Evolutionary conservation across 2,888 invertebrate genomes (phyloP), one percentile per base, ranked within the genome.

Genomic region (Aquatica leii): DNA sequence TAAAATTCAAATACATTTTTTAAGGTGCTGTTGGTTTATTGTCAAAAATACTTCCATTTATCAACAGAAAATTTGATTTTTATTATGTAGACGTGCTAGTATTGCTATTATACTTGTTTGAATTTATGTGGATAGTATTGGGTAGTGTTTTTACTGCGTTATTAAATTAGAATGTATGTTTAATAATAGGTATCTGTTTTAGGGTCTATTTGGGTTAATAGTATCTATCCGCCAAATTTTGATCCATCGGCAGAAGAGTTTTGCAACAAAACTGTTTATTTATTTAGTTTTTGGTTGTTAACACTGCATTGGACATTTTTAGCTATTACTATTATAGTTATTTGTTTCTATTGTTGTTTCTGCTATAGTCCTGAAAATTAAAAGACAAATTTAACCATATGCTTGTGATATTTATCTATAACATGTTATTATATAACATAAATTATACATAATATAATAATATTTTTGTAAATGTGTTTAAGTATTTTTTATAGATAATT

Each of bases 131-230:
- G 64, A 55, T 54, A n/a, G 59, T 64, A 46, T 5, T 64, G 46
- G 64, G 64, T 64, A 40, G 50, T 51, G n/a, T n/a, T n/a, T n/a
- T n/a, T n/a, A n/a, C n/a, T n/a, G n/a, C 24, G 48, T 12, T 35
- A 52, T 21, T 9, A 11, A 31, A 43, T 14, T 43, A 15, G 8
- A 14, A 5, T 43, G 43, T 43, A 12, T 9, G 15, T 24, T 24
- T 24, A 14, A n/a, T 51, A 3, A 34, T 37, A n/a, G n/a, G n/a
- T n/a, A n/a, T 53, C 8, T 18, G 15, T 53, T 59, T 21, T 14
- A 63, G 63, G 63, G 40, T 63, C 63, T 6, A 40, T 59, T 40
- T 63, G 63, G 63, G 50, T 63, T 4, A 59, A 63, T 17, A 49
- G 54, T n/a, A 54, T 54, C 12, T 59, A 52, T 20, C 31, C 46